Evolutionary conservation across 2,113 vertebrate genomes (phyloP), one percentile per base, ranked within the genome.

Genomic region (Fregata magnificens): DNA sequence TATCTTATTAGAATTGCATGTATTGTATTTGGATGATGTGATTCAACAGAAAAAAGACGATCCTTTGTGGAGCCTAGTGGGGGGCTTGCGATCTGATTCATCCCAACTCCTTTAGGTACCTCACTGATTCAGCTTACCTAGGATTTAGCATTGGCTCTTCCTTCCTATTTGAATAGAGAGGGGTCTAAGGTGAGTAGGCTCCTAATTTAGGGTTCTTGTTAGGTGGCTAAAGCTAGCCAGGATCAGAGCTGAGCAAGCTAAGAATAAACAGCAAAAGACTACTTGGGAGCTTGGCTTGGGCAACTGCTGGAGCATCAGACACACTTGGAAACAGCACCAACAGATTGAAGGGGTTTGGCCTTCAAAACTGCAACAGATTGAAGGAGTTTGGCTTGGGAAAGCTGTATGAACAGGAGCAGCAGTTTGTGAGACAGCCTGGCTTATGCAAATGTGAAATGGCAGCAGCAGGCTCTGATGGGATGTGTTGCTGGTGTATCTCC

Each of bases 361-460:
- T 95, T 90, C 96, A 94, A 95, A 97, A 88, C 90, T 94, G 88
- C 93, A 97, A 93, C 95, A 97, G 95, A 95, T 97, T 97, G 96
- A 97, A 95, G 90, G 82, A 97, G 87, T 95, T 96, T 97, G 94
- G 97, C 93, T 93, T 94, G 93, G 90, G 91, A 91, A 89, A 95
- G 94, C 83, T 79, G 94, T 90, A 94, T 86, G 96, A 97, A 82
- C 85, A 81, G 86, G 88, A 96, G 90, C 89, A 97, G 87, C 93
- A 85, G 96, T 97, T 96, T 96, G 95, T 95, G 94, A 97, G 94
- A 97, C 96, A 97, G 91, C 84, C 94, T 92, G 96, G 86, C 90
- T 96, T 80, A 94, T 91, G 88, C 92, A 95, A 96, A 96, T 87
- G 90, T 45, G 96, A 92, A 97, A 96, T 78, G 90, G 96, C 95